Conservation (phyloP, 2,888 invertebrate genomes). For the Drosophila silvestris region DNA sequence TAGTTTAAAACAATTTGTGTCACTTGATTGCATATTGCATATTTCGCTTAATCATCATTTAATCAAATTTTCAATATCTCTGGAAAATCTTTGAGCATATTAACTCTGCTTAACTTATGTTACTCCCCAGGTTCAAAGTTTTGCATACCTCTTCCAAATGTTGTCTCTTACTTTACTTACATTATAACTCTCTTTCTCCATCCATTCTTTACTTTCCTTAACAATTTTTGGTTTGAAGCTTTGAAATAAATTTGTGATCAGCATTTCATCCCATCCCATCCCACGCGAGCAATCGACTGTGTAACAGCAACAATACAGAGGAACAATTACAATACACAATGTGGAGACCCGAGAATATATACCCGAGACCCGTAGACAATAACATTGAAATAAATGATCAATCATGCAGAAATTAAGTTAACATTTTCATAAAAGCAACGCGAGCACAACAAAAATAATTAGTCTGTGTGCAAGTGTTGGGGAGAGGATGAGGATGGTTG, state of each 20-base stretch:
- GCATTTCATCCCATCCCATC: neutral
- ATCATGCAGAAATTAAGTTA: conserved; percentile 75
- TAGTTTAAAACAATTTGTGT: too few species aligned
- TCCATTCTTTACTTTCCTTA: neutral
- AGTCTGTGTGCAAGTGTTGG: conserved; percentile 9
- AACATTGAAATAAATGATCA: conserved; percentile 75
- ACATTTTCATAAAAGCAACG: conserved; percentile 61
- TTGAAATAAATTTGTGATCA: neutral
- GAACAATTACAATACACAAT: conserved; percentile 22
- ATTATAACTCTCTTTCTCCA: neutral
- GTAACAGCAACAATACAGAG: conserved; percentile 21
- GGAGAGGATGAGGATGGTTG: neutral
- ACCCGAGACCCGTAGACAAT: conserved; percentile 47
- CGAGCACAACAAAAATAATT: conserved; percentile 53
- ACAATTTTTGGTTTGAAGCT: neutral
- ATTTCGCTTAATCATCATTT: too few species aligned
- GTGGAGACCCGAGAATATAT: neutral
- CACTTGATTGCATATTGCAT: too few species aligned
- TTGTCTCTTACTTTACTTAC: neutral
- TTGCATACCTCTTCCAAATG: neutral
- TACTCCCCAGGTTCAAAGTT: neutral
- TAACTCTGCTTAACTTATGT: neutral
- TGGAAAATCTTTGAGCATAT: neutral
- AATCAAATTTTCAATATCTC: too few species aligned
- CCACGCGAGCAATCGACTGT: neutral